A percentile compares a stretch with the other conserved stretches of the same genome.
These are phyloP conservation scores for Creontiades dilutus DNA, from an alignment of 2,888 invertebrate species.

Conservation along the genomic window DNA sequence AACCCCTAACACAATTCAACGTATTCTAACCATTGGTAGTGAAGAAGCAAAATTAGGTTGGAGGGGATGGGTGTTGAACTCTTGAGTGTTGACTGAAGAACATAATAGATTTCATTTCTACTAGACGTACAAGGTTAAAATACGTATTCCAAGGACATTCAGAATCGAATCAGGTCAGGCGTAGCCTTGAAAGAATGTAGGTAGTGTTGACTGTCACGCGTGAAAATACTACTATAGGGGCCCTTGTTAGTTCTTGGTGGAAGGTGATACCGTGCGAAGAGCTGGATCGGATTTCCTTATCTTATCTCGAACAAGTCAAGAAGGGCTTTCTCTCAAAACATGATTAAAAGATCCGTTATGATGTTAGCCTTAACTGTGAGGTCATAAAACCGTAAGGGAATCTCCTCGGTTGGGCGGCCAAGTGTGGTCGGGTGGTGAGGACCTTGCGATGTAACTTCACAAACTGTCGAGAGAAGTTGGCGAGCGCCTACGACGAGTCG, in stretches of 20 bases:
- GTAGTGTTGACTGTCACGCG: not conserved
- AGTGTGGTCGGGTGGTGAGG: not conserved
- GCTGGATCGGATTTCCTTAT: slow-evolving; percentile 4
- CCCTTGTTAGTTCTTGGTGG: not conserved
- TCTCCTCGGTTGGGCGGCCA: slow-evolving; percentile 23
- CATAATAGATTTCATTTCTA: too few relatives aligned
- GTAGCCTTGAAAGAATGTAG: too few relatives aligned
- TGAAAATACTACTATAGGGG: too few relatives aligned
- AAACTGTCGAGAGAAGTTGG: not conserved
- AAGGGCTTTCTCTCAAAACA: slow-evolving; percentile 24
- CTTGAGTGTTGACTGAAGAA: too few relatives aligned
- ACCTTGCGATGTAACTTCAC: not conserved
- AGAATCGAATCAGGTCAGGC: too few relatives aligned
- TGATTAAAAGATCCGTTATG: slow-evolving; percentile 19
- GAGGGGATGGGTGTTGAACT: too few relatives aligned
- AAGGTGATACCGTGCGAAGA: slow-evolving; percentile 18
- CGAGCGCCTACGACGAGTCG: not conserved
- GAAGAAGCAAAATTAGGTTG: too few relatives aligned
- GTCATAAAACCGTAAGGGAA: slow-evolving; percentile 11
- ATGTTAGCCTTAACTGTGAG: slow-evolving; percentile 12
- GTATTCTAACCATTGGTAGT: too few relatives aligned
- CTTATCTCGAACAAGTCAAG: not conserved
- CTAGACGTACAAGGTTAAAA: too few relatives aligned
- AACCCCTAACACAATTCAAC: too few relatives aligned
- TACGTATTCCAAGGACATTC: too few relatives aligned